phyloP scores from a whole-genome alignment of 2,113 vertebrate genomes.

The Mus pahari region DNA sequence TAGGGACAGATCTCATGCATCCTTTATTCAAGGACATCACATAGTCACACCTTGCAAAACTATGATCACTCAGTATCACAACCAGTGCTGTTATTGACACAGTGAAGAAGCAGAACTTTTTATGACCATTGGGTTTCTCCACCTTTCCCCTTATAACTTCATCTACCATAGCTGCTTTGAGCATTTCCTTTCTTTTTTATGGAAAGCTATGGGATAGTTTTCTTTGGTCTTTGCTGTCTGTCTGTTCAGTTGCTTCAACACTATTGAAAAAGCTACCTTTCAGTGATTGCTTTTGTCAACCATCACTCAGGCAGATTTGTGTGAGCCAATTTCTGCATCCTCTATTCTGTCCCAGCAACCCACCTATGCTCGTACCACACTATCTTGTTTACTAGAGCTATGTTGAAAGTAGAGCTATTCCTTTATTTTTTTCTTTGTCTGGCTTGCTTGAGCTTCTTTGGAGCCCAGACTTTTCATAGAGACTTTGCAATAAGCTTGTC shows the following conservation, averaged over 20 bases:
- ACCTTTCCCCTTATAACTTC: not conserved
- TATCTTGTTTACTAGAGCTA: not conserved
- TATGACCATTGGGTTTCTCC: not conserved
- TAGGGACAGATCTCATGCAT: not conserved
- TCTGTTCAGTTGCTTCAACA: not conserved
- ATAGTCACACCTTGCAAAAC: not conserved
- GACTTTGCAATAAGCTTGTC: not conserved
- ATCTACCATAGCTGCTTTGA: not conserved
- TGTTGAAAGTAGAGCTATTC: not conserved
- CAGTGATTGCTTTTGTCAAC: not conserved
- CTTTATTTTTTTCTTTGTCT: constrained; percentile 29
- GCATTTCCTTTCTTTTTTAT: not conserved
- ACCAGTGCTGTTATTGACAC: not conserved
- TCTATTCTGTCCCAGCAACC: not conserved
- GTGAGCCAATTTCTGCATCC: not conserved
- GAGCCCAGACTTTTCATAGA: not conserved
- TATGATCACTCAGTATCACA: not conserved
- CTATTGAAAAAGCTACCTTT: not conserved
- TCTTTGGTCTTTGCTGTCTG: not conserved
- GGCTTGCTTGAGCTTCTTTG: not conserved
- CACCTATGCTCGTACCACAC: not conserved
- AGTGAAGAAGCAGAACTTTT: not conserved
- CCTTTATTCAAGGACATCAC: not conserved
- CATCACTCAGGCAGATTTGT: not conserved
- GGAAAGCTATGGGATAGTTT: not conserved